phyloP scores from a whole-genome alignment of 92 coral and sea anemone species.

The Phenganax subtilis region DNA sequence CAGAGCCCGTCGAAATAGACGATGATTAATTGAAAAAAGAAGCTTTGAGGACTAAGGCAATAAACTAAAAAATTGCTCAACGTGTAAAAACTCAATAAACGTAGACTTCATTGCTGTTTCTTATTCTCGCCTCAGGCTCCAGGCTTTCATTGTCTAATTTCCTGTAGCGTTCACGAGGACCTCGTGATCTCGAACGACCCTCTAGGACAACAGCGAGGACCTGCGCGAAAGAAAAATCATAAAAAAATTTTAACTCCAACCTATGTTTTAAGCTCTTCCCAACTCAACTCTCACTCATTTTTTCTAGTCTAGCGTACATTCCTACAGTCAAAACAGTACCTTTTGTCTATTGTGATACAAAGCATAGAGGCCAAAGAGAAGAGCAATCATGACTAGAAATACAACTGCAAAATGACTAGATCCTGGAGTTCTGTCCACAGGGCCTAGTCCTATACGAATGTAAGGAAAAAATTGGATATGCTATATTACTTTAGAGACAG shows the following conservation, averaged over 20 bases:
- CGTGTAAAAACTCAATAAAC: conserved; percentile 54
- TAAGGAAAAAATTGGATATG: not conserved
- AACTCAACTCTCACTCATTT: not conserved
- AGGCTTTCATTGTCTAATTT: conserved; percentile 72
- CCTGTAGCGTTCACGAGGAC: conserved; percentile 57
- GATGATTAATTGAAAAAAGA: too few species aligned
- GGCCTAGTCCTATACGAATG: not conserved
- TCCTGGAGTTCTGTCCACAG: not conserved
- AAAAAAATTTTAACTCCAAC: not conserved
- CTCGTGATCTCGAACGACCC: conserved; percentile 55
- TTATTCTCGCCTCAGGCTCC: conserved; percentile 82
- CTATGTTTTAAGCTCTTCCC: not conserved
- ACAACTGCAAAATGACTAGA: conserved; percentile 59
- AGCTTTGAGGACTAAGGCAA: too few species aligned
- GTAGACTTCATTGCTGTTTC: conserved; percentile 67
- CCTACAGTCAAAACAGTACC: conserved; percentile 36
- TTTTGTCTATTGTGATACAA: conserved; percentile 84
- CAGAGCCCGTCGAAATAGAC: too few species aligned
- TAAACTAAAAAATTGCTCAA: too few species aligned
- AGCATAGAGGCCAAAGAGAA: conserved; percentile 69
- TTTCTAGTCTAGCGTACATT: not conserved
- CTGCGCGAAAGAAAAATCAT: conserved; percentile 41
- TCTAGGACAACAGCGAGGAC: conserved; percentile 80
- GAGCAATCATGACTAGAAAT: conserved; percentile 68
- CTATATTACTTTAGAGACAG: not conserved